A percentile compares a stretch with the other conserved stretches of the same genome.
These are phyloP conservation scores for Drosophila cracens DNA, from an alignment of 2,888 invertebrate genomes.

Conservation along the genomic window DNA sequence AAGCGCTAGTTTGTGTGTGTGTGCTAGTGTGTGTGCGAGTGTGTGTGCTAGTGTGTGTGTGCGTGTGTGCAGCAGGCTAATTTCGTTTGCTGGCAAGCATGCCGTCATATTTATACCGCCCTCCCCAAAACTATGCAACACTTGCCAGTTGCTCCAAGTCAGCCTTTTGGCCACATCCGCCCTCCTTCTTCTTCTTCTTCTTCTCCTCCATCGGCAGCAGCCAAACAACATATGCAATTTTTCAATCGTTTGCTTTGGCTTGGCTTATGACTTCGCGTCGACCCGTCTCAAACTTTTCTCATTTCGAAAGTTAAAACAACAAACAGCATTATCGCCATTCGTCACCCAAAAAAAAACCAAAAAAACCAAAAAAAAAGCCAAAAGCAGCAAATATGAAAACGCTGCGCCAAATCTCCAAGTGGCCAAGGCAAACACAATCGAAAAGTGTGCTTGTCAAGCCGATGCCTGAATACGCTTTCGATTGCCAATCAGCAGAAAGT, in stretches of 20 bases:
- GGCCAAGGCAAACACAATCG: slow-evolving; percentile 35
- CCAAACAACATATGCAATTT: slow-evolving; percentile 53
- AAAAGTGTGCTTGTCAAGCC: background rate
- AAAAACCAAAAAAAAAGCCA: background rate
- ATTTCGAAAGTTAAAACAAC: slow-evolving; percentile 80
- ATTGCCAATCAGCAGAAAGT: background rate
- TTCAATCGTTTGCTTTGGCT: slow-evolving; percentile 56
- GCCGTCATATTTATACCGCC: slow-evolving; percentile 25
- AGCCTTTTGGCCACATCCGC: background rate
- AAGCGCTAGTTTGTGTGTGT: slow-evolving; percentile 7
- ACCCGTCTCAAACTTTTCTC: slow-evolving; percentile 76
- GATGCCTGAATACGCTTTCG: slow-evolving; percentile 25
- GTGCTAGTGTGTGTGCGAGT: background rate
- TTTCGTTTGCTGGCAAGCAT: slow-evolving; percentile 39
- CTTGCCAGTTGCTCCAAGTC: slow-evolving; percentile 1
- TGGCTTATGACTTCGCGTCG: slow-evolving; percentile 45
- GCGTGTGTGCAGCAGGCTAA: slow-evolving; percentile 32
- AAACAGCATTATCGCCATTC: slow-evolving; percentile 81
- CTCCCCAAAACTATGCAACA: slow-evolving; percentile 25
- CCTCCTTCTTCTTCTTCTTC: background rate
- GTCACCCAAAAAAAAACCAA: slow-evolving; percentile 57
- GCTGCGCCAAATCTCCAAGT: slow-evolving; percentile 45
- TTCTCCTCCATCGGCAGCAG: background rate
- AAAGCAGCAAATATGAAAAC: slow-evolving; percentile 4
- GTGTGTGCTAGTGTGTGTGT: background rate